Conservation (phyloP, 2,888 invertebrate species). For the Parascotia fuliginaria region DNA sequence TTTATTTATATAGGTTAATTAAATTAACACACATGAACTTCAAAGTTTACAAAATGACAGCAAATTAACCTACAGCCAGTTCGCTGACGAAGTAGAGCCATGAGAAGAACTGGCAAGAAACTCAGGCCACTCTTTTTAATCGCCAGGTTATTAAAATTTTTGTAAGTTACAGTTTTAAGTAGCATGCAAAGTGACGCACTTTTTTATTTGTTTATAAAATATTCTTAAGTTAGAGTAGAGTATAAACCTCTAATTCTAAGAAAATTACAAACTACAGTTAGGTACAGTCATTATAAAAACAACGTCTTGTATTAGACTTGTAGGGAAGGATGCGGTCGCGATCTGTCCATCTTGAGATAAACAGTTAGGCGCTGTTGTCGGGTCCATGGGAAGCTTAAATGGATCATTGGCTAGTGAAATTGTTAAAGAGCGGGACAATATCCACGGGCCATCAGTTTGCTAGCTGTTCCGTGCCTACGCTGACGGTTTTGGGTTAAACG, state of each 20-base stretch:
- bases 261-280: constrained; percentile 18
- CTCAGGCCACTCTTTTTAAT: too few species aligned
- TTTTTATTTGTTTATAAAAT: too few species aligned
- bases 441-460: constrained; percentile 52
- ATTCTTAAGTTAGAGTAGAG: too few species aligned
- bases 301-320: constrained; percentile 40
- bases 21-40: too few species aligned
- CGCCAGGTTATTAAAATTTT: too few species aligned
- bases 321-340: constrained; percentile 43
- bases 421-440: constrained; percentile 45
- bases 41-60: too few species aligned
- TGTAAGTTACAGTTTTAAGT: too few species aligned
- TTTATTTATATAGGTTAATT: too few species aligned
- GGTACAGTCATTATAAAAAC: constrained; percentile 33
- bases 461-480: constrained; percentile 55
- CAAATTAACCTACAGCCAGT: too few species aligned
- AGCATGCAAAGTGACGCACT: too few species aligned
- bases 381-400: constrained; percentile 35
- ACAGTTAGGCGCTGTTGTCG: constrained; percentile 47
- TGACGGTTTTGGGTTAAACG: constrained; percentile 74
- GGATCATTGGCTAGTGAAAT: constrained; percentile 50
- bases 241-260: constrained; percentile 1
- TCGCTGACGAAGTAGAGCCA: too few species aligned
- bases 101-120: too few species aligned
- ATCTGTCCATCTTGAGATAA: constrained; percentile 44